These are phyloP conservation scores for Tretioscincus oriximinensis DNA, from an alignment of 2,113 vertebrate genomes.

Conservation along the genomic window DNA sequence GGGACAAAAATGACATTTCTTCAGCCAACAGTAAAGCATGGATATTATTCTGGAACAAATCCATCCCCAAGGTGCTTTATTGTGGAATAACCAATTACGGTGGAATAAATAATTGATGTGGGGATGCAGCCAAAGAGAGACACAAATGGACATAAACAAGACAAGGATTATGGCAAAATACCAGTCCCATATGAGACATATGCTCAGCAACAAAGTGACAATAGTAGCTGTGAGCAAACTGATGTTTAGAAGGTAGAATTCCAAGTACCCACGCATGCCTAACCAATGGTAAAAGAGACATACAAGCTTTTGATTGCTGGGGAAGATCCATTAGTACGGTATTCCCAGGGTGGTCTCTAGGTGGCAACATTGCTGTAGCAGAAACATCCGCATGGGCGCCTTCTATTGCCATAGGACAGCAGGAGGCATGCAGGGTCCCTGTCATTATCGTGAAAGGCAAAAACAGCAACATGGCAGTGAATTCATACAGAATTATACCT, in stretches of 20 bases:
- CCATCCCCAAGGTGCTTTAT: no score
- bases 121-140: no score
- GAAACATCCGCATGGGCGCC: neutral
- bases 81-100: no score
- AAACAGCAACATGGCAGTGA: neutral
- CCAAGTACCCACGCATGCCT: no score
- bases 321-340: neutral
- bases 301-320: neutral
- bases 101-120: no score
- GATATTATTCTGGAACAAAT: no score
- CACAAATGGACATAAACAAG: no score
- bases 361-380: conserved; percentile 7
- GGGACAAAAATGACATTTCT: no score
- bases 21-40: no score
- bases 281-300: neutral
- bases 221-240: neutral
- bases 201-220: neutral
- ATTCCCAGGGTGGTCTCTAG: neutral
- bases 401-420: neutral
- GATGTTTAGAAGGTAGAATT: neutral
- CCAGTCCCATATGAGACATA: neutral
- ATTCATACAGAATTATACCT: no score
- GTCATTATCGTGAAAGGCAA: neutral
- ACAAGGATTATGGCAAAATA: no score
- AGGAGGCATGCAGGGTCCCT: neutral